Conservation (phyloP, 2,888 invertebrate genomes). For the Hemithea aestivaria region DNA sequence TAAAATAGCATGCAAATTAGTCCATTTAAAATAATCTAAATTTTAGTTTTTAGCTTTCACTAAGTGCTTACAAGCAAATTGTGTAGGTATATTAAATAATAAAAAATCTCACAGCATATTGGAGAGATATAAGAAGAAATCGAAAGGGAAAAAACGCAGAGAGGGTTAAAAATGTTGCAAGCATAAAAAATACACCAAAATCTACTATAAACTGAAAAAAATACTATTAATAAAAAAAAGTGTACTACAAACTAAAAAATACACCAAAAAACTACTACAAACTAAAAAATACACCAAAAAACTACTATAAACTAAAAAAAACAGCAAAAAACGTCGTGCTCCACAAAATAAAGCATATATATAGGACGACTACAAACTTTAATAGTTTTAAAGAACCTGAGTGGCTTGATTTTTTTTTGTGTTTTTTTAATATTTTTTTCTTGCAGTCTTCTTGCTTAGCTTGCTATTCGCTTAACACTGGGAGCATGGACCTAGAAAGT, state of each 20-base stretch:
- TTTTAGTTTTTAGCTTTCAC: too few species aligned
- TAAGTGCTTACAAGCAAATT: neutral
- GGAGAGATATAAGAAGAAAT: too few species aligned
- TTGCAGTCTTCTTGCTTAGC: slow-evolving; percentile 75
- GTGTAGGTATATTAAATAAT: too few species aligned
- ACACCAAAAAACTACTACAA: neutral
- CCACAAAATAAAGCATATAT: slow-evolving; percentile 24
- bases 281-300: slow-evolving; percentile 42
- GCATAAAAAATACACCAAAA: too few species aligned
- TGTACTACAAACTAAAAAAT: neutral
- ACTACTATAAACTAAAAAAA: neutral
- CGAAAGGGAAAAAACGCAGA: too few species aligned
- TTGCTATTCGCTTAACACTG: slow-evolving; percentile 88
- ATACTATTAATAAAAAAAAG: neutral
- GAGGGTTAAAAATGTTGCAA: too few species aligned
- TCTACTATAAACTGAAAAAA: too few species aligned
- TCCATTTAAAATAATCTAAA: too few species aligned
- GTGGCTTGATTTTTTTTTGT: slow-evolving; percentile 46
- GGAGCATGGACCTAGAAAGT: slow-evolving; percentile 86
- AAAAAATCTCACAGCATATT: too few species aligned
- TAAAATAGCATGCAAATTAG: too few species aligned
- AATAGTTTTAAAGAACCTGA: slow-evolving; percentile 63
- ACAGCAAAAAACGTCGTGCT: slow-evolving; percentile 18
- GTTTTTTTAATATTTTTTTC: slow-evolving; percentile 46
- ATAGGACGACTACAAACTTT: slow-evolving; percentile 53